These are phyloP conservation scores for Chaenogobius annularis DNA, from an alignment of 2,113 vertebrate species.

Conservation along the genomic window DNA sequence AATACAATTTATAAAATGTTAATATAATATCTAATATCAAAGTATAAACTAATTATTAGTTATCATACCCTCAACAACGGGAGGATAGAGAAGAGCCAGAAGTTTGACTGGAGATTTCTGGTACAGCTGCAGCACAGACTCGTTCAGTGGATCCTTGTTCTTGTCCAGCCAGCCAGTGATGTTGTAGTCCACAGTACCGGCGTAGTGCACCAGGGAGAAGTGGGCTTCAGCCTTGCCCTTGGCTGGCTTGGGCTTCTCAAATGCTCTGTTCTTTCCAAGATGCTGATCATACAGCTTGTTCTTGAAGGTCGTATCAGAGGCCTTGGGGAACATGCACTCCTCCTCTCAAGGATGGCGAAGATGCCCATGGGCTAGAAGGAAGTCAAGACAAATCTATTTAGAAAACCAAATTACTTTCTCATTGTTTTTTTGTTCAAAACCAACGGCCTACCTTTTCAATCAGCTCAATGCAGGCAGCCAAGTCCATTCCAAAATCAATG, in stretches of 20 bases:
- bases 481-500: slow-evolving; percentile 91
- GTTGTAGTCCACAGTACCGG: slow-evolving; percentile 88
- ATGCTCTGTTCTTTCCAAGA: slow-evolving; percentile 15
- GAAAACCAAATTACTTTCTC: not conserved
- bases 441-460: slow-evolving; percentile 83
- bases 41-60: not conserved
- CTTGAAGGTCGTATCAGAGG: slow-evolving; percentile 21
- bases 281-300: too few relatives aligned
- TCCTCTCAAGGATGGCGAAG: slow-evolving; percentile 82
- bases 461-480: slow-evolving; percentile 88
- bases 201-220: slow-evolving; percentile 87
- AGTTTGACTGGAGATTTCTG: slow-evolving; percentile 70
- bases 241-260: slow-evolving; percentile 85
- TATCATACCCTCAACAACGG: slow-evolving; percentile 52
- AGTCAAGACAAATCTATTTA: not conserved
- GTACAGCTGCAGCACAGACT: slow-evolving; percentile 68
- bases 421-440: not conserved
- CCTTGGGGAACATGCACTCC: slow-evolving; percentile 81
- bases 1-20: not conserved
- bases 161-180: slow-evolving; percentile 64
- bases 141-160: slow-evolving; percentile 73
- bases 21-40: too few relatives aligned
- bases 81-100: slow-evolving; percentile 44
- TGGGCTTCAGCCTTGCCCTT: slow-evolving; percentile 87
- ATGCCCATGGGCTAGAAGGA: slow-evolving; percentile 77